phyloP scores from a whole-genome alignment of 2,888 invertebrate species.

The Zaprionus lineosus region DNA sequence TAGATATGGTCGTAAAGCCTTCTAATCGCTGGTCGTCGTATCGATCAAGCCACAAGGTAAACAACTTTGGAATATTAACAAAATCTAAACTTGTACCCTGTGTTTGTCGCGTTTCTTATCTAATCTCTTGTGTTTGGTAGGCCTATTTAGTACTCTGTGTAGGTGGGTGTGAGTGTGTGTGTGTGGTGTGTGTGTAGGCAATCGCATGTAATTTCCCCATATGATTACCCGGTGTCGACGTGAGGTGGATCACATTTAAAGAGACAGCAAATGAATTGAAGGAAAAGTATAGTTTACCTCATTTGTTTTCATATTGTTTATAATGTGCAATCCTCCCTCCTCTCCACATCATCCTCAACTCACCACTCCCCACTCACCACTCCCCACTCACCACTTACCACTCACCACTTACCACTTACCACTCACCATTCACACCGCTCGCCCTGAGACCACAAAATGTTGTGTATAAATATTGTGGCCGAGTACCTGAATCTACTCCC shows the following conservation, averaged over 20 bases:
- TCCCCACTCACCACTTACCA: too few species aligned
- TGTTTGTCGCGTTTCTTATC: constrained; percentile 37
- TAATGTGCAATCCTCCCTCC: too few species aligned
- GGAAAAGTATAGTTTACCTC: constrained; percentile 6
- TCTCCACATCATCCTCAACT: too few species aligned
- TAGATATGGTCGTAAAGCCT: neutral
- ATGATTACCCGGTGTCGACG: constrained; percentile 24
- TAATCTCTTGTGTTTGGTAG: constrained; percentile 43
- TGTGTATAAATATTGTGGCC: too few species aligned
- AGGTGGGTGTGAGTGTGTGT: constrained; percentile 3
- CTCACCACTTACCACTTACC: too few species aligned
- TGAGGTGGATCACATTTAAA: constrained; percentile 26
- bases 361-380: too few species aligned
- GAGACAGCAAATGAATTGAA: neutral
- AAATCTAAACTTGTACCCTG: constrained; percentile 43
- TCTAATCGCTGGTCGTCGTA: constrained; percentile 31
- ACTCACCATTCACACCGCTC: too few species aligned
- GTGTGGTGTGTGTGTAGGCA: too few species aligned
- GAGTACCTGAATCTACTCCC: too few species aligned
- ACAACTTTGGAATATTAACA: constrained; percentile 41
- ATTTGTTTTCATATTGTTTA: constrained; percentile 41
- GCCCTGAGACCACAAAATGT: too few species aligned
- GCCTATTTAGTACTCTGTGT: constrained; percentile 7
- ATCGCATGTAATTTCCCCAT: constrained; percentile 26
- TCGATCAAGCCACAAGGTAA: constrained; percentile 54